Base-by-base conservation (phyloP, 2,888 invertebrate genomes). In the Lycocerus yunnanus region DNA sequence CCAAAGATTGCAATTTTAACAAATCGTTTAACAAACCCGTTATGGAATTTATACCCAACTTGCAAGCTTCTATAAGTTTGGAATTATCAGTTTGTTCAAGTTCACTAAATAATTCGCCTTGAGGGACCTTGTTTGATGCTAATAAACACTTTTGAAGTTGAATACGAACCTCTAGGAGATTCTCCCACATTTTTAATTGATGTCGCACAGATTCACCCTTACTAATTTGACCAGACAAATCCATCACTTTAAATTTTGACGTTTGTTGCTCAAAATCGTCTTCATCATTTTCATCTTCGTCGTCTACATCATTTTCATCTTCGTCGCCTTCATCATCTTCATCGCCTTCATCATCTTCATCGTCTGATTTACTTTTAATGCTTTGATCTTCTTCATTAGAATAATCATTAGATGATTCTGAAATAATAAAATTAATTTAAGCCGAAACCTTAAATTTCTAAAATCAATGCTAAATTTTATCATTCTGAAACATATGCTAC, bases 141-240 rank as follows among this genome's bases (percentile, higher is more conserved):
- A 90, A 87, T 69, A 97, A 85, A 81, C 94, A 91, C 85, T 96
- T 95, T 85, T 98, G 97, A 18, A 97, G 86, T 83, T 95, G 94
- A 81, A 98, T 97, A 78, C 98, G 90, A 84, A 93, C 90, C 87
- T 98, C 97, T 18, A 98, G 85, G 4, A 98, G 85, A 71, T 90
- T 92, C 85, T 98, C 97, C 96, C 96, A 98, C 1, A 96, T 84
- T 58, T 90, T 88, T 21, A 94, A 84, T 84, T 95, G 94, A 81
- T 92, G 93, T 82, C 91, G 89, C 0, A 94, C 92, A 83, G 92
- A 90, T 13, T 88, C 86, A 1, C 93, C 94, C 84, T 93, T 93
- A 80, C 91, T 90, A 0, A 91, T 88, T 83, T 92, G 91, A 73
- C 88, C 88, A 0, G 89, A 88, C 2, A 89, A 77, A 82, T 91